Evolutionary conservation across 2,888 invertebrate genomes (phyloP), one percentile per base, ranked within the genome.

Genomic region (Torymus tubicola): DNA sequence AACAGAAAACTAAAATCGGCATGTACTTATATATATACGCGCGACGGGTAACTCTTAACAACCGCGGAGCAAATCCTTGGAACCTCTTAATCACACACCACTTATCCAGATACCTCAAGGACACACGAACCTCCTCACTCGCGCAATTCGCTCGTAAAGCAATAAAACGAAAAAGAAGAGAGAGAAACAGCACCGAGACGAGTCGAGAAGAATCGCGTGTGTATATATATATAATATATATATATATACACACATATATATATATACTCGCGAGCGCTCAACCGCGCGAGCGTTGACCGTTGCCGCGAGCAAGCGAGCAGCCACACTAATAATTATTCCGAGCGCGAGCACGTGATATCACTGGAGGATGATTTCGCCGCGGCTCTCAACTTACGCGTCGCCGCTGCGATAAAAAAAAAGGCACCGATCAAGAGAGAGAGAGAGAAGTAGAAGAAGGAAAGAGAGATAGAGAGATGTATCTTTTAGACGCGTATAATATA

Each of bases 321-420:
- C 21, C 55, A 31, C 65, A 67, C 61, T 52, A 78, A 77, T 75
- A 80, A 81, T 81, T 78, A 64, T 81, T 82, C 78, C 31, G 21
- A 57, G 18, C 50, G 61, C 58, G 18, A 75, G 80, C 79, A 81
- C 82, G 81, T 81, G 80, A 83, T 79, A 71, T 72, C 63, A 53
- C 68, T 75, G 65, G 58, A 65, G 53, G 55, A 80, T 71, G 65
- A 70, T 65, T 75, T 75, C 63, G 61, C 52, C 16, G 24, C 61
- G 42, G 24, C 18, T 52, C 76, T 31, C 31, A 68, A 68, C 12
- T 18, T 63, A 57, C 70, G 64, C 72, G 16, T 2, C 14, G 2
- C 65, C 10, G 65, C 18, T 31, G 60, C 18, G 18, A 55, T 65
- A 75, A 80, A 75, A 75, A 80, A 75, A 79, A 67, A 31, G 31